phyloP scores from a whole-genome alignment of 2,888 invertebrate genomes.

The Stomorhina lunata region DNA sequence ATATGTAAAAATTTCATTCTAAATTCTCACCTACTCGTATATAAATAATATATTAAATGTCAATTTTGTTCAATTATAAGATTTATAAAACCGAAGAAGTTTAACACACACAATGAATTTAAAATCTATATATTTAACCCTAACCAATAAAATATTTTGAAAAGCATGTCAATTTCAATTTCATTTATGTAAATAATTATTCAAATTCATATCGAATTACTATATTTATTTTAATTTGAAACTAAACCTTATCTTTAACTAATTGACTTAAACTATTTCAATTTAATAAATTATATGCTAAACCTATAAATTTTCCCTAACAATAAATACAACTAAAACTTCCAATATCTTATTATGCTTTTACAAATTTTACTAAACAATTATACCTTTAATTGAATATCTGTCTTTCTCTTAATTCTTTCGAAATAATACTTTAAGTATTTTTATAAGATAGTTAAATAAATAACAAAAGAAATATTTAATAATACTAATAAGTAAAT shows the following conservation, averaged over 20 bases:
- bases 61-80: conserved; percentile 70
- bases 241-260: conserved; percentile 9
- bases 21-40: no score
- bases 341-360: conserved; percentile 29
- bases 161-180: conserved; percentile 57
- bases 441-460: conserved; percentile 26
- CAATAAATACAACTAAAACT: not conserved
- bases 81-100: conserved; percentile 34
- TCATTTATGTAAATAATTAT: conserved; percentile 47
- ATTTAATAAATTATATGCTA: conserved; percentile 27
- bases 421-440: conserved; percentile 31
- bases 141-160: conserved; percentile 30
- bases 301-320: not conserved
- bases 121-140: conserved; percentile 25
- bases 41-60: conserved; percentile 61
- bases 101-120: conserved; percentile 13
- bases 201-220: conserved; percentile 14
- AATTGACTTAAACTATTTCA: conserved; percentile 37
- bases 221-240: conserved; percentile 4
- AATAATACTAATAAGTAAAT: conserved; percentile 5
- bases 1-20: not conserved
- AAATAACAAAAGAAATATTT: not conserved
- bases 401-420: not conserved
- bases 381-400: not conserved
- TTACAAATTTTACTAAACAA: conserved; percentile 13